Conservation (phyloP, 2,888 invertebrate species). For the Rhorus exstirpatorius region DNA sequence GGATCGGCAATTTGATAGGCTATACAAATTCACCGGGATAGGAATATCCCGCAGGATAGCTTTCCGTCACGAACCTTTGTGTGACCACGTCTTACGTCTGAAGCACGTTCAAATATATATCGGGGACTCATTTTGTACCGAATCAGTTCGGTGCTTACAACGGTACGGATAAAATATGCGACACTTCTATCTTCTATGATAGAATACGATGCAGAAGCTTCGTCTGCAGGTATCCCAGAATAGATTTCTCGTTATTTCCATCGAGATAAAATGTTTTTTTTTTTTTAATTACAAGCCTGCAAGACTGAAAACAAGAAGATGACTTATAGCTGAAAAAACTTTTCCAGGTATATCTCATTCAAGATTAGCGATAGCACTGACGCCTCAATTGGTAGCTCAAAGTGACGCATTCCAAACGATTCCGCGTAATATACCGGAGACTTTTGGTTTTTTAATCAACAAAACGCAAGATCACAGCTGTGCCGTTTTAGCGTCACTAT, state of each 20-base stretch:
- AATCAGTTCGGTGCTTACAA: no score
- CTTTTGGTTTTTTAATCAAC: constrained; percentile 60
- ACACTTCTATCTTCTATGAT: no score
- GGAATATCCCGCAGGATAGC: constrained; percentile 46
- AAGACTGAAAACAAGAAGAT: neutral
- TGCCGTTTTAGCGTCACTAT: constrained; percentile 39
- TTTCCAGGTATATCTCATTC: neutral
- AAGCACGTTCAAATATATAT: constrained; percentile 44
- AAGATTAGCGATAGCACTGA: constrained; percentile 21
- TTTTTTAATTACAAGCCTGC: neutral
- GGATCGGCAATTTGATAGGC: constrained; percentile 45
- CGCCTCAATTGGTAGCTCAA: constrained; percentile 5
- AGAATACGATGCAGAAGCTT: neutral
- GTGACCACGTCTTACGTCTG: constrained; percentile 39
- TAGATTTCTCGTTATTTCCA: neutral
- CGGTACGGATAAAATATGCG: no score
- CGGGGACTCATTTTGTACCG: constrained; percentile 26
- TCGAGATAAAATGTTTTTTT: neutral
- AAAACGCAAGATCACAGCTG: constrained; percentile 11
- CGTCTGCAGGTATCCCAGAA: neutral
- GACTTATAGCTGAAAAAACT: neutral
- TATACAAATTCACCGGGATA: constrained; percentile 14
- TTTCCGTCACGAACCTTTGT: constrained; percentile 60
- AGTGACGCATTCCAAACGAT: constrained; percentile 27
- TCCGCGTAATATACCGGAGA: constrained; percentile 18